Percentiles rank a stretch among this genome's conserved stretches.
phyloP scores from a whole-genome alignment of 2,797 vertebrate species.

The Channallabes apus region DNA sequence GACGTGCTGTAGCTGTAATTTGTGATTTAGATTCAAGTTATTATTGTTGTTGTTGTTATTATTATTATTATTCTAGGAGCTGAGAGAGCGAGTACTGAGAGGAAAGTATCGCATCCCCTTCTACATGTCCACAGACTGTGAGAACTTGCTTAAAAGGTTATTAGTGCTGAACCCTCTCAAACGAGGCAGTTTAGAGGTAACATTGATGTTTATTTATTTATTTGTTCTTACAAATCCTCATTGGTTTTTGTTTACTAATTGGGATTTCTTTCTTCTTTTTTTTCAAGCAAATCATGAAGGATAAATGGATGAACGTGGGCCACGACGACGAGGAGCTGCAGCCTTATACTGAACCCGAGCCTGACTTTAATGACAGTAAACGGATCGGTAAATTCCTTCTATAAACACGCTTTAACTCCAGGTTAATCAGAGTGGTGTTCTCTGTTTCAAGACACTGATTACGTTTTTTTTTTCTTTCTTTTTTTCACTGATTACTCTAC shows the following conservation, averaged over 20 bases:
- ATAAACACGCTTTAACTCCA: not conserved
- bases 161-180: conserved; percentile 93
- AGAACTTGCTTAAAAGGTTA: conserved; percentile 95
- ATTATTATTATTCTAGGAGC: conserved; percentile 73
- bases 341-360: conserved; percentile 90
- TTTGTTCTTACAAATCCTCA: not conserved
- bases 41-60: too few species aligned
- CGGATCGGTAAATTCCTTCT: conserved; percentile 83
- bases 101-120: conserved; percentile 97
- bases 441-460: not conserved
- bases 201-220: not conserved
- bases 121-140: conserved; percentile 99
- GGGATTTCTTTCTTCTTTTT: not conserved
- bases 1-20: too few species aligned
- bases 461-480: not conserved
- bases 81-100: conserved; percentile 90
- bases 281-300: conserved; percentile 96
- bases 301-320: conserved; percentile 98
- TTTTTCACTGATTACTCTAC: not conserved
- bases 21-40: too few species aligned
- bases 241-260: not conserved
- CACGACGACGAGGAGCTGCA: conserved; percentile 95
- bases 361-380: conserved; percentile 88
- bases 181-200: conserved; percentile 93
- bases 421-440: not conserved